Evolutionary conservation across 1,140 invertebrate genomes (phyloP), one percentile per base, ranked within the genome.

Genomic region (Forficula auricularia): DNA sequence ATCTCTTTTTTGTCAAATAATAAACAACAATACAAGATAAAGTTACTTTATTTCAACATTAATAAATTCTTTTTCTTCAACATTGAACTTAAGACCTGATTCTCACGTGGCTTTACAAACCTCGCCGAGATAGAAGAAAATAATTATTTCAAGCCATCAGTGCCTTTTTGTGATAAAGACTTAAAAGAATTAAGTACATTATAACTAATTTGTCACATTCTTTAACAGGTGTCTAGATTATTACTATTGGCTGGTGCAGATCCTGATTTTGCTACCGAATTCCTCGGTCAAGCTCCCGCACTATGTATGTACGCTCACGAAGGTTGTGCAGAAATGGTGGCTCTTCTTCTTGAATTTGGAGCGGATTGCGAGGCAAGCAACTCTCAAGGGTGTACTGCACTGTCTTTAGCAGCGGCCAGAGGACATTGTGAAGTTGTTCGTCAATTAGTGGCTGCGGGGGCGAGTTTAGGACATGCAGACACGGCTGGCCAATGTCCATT

Each of bases 231-330:
- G 2, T 91, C 89, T 2, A 70, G 88, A 13, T 61, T 97, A 43
- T 73, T 97, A 47, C 64, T 96, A 16, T 63, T 96, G 31, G 81
- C 90, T 19, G 92, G 91, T 38, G 90, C 88, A 19, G 82, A 84
- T 9, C 79, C 91, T 0, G 81, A 95, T 61, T 71, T 79, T 52
- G 65, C 72, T 12, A 90, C 86, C 0, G 77, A 80, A 37, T 82
- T 79, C 51, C 69, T 85, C 49, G 82, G 81, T 27, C 79, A 79
- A 55, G 78, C 87, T 3, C 84, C 90, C 1, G 70, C 88, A 10
- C 59, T 97, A 0, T 88, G 87, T 53, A 77, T 94, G 57, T 86
- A 82, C 44, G 79, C 89, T 3, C 78, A 86, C 55, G 82, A 91
- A 58, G 89, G 89, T 9, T 81, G 82, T 19, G 64, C 79, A 45